Evolutionary conservation across 2,888 invertebrate species (phyloP).

Genomic region (Melanostoma mellinum): DNA sequence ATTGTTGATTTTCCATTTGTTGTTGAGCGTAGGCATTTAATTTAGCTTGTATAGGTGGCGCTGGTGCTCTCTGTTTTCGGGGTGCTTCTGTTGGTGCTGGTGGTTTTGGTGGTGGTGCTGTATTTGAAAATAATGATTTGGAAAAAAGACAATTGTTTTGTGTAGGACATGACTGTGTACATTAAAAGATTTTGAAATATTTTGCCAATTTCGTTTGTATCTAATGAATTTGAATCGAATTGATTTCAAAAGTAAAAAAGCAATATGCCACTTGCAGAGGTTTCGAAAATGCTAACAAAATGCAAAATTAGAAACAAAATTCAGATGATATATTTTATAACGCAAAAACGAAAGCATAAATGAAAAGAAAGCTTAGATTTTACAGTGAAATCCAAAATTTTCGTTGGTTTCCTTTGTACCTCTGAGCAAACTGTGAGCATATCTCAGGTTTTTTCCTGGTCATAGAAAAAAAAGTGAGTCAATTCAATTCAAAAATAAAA

Average conservation of each 20-base stretch:
- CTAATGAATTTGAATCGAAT: not conserved
- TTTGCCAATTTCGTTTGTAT: conserved; percentile 6
- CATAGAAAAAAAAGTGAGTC: too few relatives aligned
- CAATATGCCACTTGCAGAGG: conserved; percentile 15
- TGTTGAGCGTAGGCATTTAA: conserved; percentile 67
- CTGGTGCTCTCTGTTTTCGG: conserved; percentile 63
- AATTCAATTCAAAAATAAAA: too few relatives aligned
- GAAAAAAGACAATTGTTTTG: conserved; percentile 18
- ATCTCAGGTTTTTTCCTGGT: too few relatives aligned
- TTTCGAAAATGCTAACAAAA: conserved; percentile 16
- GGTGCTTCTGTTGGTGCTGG: conserved; percentile 43
- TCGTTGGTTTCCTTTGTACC: not conserved
- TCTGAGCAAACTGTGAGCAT: too few relatives aligned
- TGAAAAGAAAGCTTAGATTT: not conserved
- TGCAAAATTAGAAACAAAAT: conserved; percentile 3
- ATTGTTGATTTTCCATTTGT: conserved; percentile 69
- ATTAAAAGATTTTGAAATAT: conserved; percentile 1
- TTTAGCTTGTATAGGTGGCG: conserved; percentile 69
- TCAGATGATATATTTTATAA: not conserved
- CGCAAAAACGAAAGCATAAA: not conserved
- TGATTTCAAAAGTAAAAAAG: not conserved
- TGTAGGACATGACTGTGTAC: not conserved
- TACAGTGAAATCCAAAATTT: not conserved
- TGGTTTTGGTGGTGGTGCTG: conserved; percentile 49
- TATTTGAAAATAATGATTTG: conserved; percentile 15